Conservation (phyloP, 2,113 vertebrate genomes). For the Camelus dromedarius region DNA sequence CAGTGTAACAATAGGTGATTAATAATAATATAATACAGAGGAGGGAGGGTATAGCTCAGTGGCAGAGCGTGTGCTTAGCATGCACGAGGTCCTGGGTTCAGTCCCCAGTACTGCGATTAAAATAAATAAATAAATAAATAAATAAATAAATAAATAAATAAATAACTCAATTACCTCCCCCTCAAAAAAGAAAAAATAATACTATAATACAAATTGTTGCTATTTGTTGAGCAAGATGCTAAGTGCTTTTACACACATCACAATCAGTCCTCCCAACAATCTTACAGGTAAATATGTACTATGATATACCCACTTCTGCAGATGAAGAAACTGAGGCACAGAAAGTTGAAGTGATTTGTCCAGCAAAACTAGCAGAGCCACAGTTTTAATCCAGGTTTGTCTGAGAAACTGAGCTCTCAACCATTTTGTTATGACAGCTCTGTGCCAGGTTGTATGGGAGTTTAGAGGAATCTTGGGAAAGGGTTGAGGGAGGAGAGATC, state of each 20-base stretch:
- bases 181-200: background rate
- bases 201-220: background rate
- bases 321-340: background rate
- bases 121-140: too few species aligned
- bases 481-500: background rate
- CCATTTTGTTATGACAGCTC: background rate
- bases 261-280: background rate
- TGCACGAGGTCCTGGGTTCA: too few species aligned
- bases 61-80: too few species aligned
- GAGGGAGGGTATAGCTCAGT: too few species aligned
- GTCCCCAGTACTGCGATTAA: too few species aligned
- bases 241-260: background rate
- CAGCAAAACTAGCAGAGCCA: background rate
- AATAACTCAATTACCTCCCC: too few species aligned
- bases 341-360: background rate
- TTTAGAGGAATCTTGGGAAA: background rate
- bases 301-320: background rate
- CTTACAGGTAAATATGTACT: background rate
- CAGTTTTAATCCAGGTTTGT: background rate
- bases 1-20: background rate
- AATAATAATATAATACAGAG: background rate
- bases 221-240: background rate
- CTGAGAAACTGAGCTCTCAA: conserved; percentile 28
- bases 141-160: too few species aligned
- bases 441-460: background rate